A percentile compares a stretch with the other conserved stretches of the same genome.
Evolutionary conservation across 2,113 vertebrate species (phyloP).

Genomic region (Oryzias celebensis): DNA sequence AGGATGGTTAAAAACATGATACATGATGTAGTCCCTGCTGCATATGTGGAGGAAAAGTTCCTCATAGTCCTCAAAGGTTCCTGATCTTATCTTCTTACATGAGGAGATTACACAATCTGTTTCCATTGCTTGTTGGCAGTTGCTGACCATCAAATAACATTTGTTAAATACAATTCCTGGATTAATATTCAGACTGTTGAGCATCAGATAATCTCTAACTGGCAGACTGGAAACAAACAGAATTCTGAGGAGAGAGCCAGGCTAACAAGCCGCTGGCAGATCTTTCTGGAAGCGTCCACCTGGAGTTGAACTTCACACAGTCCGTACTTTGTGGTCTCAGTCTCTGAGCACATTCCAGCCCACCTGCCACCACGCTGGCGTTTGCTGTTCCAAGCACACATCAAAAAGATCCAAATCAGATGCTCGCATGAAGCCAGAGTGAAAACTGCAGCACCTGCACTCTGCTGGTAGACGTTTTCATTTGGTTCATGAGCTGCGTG

Average conservation of each 20-base stretch:
- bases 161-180: conserved; percentile 8
- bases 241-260: conserved; percentile 24
- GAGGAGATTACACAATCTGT: background rate
- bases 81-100: too few relatives aligned
- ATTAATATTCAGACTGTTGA: conserved; percentile 2
- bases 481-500: conserved; percentile 35
- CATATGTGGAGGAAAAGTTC: conserved; percentile 27
- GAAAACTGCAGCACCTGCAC: conserved; percentile 56
- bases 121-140: conserved; percentile 37
- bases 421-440: conserved; percentile 35
- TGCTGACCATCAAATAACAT: conserved; percentile 31
- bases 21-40: conserved; percentile 21
- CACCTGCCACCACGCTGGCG: conserved; percentile 63
- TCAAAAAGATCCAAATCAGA: conserved; percentile 70
- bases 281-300: conserved; percentile 44
- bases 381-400: conserved; percentile 63
- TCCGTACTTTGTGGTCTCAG: conserved; percentile 43
- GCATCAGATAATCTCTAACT: background rate
- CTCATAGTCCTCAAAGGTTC: conserved; percentile 7
- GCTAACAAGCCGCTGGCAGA: conserved; percentile 48
- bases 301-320: conserved; percentile 60
- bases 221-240: background rate
- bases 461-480: conserved; percentile 57
- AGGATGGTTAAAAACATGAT: conserved; percentile 44
- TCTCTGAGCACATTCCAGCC: conserved; percentile 69